phyloP scores from a whole-genome alignment of 2,888 invertebrate species.

The Augochlorella aurata region DNA sequence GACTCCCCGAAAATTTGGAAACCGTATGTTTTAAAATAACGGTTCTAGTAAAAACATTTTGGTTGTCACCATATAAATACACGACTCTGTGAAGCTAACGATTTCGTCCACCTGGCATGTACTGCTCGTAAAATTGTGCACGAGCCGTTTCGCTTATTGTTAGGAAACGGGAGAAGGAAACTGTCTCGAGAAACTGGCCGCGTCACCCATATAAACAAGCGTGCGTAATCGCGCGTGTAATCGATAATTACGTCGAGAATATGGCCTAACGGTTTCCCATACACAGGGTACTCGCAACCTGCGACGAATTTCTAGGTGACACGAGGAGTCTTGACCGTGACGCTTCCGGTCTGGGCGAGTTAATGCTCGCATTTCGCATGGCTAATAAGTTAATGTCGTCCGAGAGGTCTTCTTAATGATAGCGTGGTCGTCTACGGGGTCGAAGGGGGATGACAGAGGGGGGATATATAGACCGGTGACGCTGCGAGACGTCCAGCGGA shows the following conservation, averaged over 20 bases:
- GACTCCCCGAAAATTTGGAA: too few species aligned
- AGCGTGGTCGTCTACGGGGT: conserved; percentile 13
- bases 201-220: conserved; percentile 36
- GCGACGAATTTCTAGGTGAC: conserved; percentile 46
- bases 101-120: background rate
- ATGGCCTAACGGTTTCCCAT: background rate
- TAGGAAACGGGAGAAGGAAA: background rate
- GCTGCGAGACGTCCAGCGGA: conserved; percentile 34
- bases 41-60: too few species aligned
- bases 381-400: conserved; percentile 72
- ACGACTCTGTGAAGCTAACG: too few species aligned
- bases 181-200: background rate
- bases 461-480: conserved; percentile 21
- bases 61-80: too few species aligned
- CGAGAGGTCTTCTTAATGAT: conserved; percentile 67
- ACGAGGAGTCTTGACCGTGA: conserved; percentile 45
- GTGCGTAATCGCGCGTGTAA: background rate
- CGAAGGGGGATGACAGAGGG: background rate
- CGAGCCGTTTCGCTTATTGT: background rate
- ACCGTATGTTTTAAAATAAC: too few species aligned
- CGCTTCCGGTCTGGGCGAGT: conserved; percentile 39
- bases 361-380: conserved; percentile 65
- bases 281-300: background rate
- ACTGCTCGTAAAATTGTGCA: background rate
- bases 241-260: background rate